Evolutionary conservation across 2,888 invertebrate species (phyloP).

Genomic region (Heliconius ismenius): DNA sequence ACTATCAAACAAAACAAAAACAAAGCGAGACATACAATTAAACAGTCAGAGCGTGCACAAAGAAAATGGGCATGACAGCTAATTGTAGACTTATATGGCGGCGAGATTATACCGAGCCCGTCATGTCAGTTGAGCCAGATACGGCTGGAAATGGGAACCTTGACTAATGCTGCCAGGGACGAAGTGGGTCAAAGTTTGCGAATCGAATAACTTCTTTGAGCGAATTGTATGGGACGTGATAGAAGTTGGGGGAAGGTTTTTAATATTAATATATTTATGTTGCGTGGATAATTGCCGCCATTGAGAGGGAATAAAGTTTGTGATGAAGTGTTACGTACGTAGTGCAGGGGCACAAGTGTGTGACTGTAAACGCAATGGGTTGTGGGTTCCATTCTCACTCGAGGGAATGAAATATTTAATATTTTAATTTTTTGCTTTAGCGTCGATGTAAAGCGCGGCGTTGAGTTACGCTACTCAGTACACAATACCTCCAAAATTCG

Average conservation of each 20-base stretch:
- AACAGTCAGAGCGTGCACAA: slow-evolving; percentile 63
- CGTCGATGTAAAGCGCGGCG: no score
- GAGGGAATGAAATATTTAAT: no score
- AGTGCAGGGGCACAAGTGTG: no score
- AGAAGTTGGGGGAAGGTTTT: slow-evolving; percentile 12
- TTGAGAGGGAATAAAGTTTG: background rate
- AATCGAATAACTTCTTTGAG: slow-evolving; percentile 36
- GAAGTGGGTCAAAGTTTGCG: slow-evolving; percentile 58
- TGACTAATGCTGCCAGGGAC: slow-evolving; percentile 65
- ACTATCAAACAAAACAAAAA: slow-evolving; percentile 49
- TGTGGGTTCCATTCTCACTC: no score
- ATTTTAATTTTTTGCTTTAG: no score
- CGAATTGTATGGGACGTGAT: slow-evolving; percentile 11
- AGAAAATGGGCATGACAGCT: slow-evolving; percentile 68
- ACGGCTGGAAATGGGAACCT: slow-evolving; percentile 70
- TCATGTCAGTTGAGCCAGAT: slow-evolving; percentile 61
- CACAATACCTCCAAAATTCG: no score
- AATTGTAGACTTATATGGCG: slow-evolving; percentile 73
- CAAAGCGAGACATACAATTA: slow-evolving; percentile 57
- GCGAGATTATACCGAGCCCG: slow-evolving; percentile 66
- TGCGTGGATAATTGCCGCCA: background rate
- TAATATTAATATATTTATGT: slow-evolving; percentile 13
- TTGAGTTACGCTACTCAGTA: no score
- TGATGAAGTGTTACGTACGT: no score
- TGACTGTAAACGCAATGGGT: no score